phyloP scores from a whole-genome alignment of 2,797 vertebrate genomes.

The Lepus townsendii region DNA sequence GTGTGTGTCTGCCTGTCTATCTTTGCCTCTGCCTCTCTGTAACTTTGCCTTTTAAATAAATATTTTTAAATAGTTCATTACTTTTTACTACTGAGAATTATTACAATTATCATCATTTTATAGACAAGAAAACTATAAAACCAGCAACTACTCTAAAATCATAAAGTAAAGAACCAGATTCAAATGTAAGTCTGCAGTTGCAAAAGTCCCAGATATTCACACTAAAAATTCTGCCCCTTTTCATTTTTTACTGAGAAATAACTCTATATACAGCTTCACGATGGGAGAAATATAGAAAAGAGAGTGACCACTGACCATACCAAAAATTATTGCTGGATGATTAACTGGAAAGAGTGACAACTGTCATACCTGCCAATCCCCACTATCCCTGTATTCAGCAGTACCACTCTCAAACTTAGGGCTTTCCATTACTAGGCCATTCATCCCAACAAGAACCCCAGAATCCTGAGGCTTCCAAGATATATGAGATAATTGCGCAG shows the following conservation, averaged over 20 bases:
- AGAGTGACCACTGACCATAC: neutral
- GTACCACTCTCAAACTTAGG: neutral
- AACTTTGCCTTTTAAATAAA: too few relatives aligned
- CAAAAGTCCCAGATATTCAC: neutral
- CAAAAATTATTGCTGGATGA: neutral
- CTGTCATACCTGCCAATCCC: neutral
- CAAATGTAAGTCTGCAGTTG: conserved; percentile 41
- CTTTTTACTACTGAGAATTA: conserved; percentile 29
- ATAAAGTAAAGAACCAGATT: neutral
- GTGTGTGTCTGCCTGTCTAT: too few relatives aligned
- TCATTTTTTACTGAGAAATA: conserved; percentile 55
- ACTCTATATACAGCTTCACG: neutral
- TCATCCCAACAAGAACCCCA: neutral
- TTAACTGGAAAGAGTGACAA: neutral
- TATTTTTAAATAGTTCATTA: neutral
- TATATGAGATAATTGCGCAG: neutral
- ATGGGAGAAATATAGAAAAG: neutral
- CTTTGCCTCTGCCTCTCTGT: too few relatives aligned
- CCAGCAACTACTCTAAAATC: neutral
- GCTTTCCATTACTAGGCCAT: neutral
- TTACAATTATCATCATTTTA: neutral
- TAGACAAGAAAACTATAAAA: conserved; percentile 34
- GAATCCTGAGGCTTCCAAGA: neutral
- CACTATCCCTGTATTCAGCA: neutral
- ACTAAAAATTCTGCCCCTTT: neutral